Evolutionary conservation across 2,888 invertebrate genomes (phyloP).

Genomic region (Melinaea marsaeus): DNA sequence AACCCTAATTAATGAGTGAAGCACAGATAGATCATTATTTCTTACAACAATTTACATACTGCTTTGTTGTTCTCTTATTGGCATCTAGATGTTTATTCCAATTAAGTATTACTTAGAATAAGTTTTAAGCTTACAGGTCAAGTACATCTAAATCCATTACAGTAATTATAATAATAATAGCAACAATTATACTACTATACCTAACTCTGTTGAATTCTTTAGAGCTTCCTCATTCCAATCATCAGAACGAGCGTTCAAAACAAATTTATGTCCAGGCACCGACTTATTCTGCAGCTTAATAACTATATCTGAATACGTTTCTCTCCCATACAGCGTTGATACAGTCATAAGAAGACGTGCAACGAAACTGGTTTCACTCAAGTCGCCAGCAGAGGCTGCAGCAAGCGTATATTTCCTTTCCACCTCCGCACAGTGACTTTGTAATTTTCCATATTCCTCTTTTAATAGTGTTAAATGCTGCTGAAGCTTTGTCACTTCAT

Average conservation of each 20-base stretch:
- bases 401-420: constrained; percentile 90
- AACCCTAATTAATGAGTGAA: too few species aligned
- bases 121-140: too few species aligned
- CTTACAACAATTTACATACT: not conserved
- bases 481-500: constrained; percentile 83
- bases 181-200: constrained; percentile 50
- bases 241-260: constrained; percentile 91
- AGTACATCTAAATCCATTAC: not conserved
- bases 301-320: constrained; percentile 88
- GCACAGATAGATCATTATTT: too few species aligned
- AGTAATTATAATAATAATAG: not conserved
- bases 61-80: too few species aligned
- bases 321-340: constrained; percentile 88
- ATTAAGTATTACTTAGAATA: too few species aligned
- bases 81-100: too few species aligned
- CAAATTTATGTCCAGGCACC: constrained; percentile 92
- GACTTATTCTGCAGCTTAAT: constrained; percentile 84
- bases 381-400: constrained; percentile 81
- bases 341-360: constrained; percentile 88
- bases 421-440: constrained; percentile 87
- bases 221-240: constrained; percentile 89
- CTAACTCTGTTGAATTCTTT: constrained; percentile 81
- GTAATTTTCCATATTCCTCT: constrained; percentile 94
- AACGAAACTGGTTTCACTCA: constrained; percentile 89
- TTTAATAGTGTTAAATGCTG: constrained; percentile 91